Base-by-base conservation (phyloP, 2,888 invertebrate genomes). In the Nysson spinosus region DNA sequence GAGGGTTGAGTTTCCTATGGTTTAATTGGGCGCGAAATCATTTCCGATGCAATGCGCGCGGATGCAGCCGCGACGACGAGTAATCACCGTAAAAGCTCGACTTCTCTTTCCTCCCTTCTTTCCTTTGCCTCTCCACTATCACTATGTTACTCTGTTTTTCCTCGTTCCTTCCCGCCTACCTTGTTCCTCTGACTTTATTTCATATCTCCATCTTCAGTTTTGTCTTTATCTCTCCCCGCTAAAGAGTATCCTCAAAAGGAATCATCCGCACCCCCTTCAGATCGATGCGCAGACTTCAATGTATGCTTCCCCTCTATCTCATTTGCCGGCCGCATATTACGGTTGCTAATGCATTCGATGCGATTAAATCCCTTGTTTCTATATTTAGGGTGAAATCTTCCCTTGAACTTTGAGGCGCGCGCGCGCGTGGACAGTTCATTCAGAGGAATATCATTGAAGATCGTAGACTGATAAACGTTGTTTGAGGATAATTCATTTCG, bases 21-120 rank as follows among this genome's bases (percentile, higher is more conserved):
- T 83, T 85, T 86, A 87, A 86, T 86, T 87, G 86, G 85, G 84
- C 85, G 84, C 82, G 83, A 86, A 86, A 87, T 86, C 80, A 87
- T 86, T 86, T 85, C 83, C 85, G 82, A 85, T 85, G 85, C 83
- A 80, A 78, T 81, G 83, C 82, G 82, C 79, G 77, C 84, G 78
- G 79, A 82, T 78, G 79, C 81, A 81, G 80, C 77, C 78, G 73
- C 72, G 75, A 75, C 70, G 82, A 80, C 80, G 81, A 83, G 82
- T 85, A 85, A 85, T 85, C 85, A 85, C 77, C 81, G 83, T 85
- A 82, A 85, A 84, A 85, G 84, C 83, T 66, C 66, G 78, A 77
- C 78, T 78, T 83, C 78, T 72, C 72, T 46, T 47, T 64, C 66
- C 63, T 64, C 20, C 28, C 17, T 40, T 54, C 60, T 3, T 16